A percentile compares a stretch with the other conserved stretches of the same genome.
These are phyloP conservation scores for Falco peregrinus DNA, from an alignment of 2,797 vertebrate species.

Conservation along the genomic window DNA sequence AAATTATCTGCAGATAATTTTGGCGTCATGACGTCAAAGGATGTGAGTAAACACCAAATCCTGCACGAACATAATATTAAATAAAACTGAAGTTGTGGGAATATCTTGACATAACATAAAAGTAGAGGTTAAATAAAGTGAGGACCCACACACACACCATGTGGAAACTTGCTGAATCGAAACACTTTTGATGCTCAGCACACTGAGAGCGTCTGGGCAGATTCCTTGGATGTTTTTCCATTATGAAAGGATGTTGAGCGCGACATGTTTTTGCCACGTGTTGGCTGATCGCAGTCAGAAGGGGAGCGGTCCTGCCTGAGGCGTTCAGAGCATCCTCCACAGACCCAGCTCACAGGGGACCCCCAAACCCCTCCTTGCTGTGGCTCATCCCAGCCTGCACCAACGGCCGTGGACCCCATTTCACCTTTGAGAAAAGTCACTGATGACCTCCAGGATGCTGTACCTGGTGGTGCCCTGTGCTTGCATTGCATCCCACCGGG, in stretches of 20 bases:
- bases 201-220: background rate
- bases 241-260: background rate
- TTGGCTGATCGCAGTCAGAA: background rate
- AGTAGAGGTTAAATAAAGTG: background rate
- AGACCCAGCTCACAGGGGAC: background rate
- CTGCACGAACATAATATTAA: accelerated
- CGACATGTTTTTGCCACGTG: background rate
- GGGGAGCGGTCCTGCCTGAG: background rate
- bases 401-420: accelerated
- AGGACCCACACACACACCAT: background rate
- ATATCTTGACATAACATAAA: background rate
- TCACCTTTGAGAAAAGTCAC: background rate
- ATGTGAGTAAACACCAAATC: accelerated
- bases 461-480: background rate
- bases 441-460: background rate
- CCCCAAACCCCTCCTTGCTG: background rate
- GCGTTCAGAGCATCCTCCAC: accelerated
- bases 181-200: background rate
- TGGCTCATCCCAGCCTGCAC: background rate
- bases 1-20: background rate
- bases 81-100: background rate
- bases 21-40: accelerated
- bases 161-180: background rate
- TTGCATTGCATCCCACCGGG: background rate
- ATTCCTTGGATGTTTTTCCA: background rate